Evolutionary conservation across 1,140 invertebrate species (phyloP), one percentile per base, ranked within the genome.

Genomic region (Micrasema longulum): DNA sequence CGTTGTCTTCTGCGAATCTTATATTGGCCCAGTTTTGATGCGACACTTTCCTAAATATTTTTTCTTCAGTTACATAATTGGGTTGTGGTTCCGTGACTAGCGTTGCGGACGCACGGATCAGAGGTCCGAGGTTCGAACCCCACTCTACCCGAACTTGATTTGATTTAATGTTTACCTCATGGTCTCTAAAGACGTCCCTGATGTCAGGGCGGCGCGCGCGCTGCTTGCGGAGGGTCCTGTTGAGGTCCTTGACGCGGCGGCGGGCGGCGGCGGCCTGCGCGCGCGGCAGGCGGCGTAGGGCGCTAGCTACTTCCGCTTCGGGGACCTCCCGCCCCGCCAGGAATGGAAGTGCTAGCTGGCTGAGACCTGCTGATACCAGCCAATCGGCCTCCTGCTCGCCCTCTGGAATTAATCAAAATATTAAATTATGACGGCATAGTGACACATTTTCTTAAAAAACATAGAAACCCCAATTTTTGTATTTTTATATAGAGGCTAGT

Each of bases 261-360:
- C 91, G 87, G 0, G 94, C 91, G 0, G 92, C 93, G 71, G 93
- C 90, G 0, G 92, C 92, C 80, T 95, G 92, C 16, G 87, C 85
- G 60, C 83, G 79, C 11, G 87, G 86, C 55, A 88, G 79, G 20
- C 84, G 81, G 36, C 82, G 53, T 26, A 85, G 80, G 0, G 83
- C 84, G 52, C 83, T 82, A 53, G 83, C 80, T 74, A 85, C 78
- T 78, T 85, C 82, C 23, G 83, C 83, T 78, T 85, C 84, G 55
- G 79, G 80, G 35, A 83, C 83, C 76, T 85, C 84, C 55, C 82
- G 77, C 22, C 84, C 84, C 1, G 81, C 80, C 70, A 82, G 81
- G 78, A 84, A 85, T 14, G 84, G 84, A 64, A 80, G 80, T 31
- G 84, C 84, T 36, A 85, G 78, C 5, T 82, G 82, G 1, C 80